Evolutionary conservation across 2,113 vertebrate species (phyloP).

Genomic region (Promerops cafer): DNA sequence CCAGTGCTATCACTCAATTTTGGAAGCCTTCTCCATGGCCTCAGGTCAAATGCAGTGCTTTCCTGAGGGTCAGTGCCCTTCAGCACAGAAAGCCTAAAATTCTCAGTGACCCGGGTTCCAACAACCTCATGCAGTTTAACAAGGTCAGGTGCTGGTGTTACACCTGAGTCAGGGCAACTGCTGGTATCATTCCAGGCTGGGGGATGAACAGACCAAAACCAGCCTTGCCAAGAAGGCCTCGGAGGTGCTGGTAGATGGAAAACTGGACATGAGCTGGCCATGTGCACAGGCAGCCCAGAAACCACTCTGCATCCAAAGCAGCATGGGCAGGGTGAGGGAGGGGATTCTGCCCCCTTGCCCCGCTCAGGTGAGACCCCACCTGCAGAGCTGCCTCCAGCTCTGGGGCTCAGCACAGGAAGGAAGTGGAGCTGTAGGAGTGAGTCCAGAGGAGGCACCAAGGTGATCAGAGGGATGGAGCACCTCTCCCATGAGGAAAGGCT

Average conservation of each 20-base stretch:
- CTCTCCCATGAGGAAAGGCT: not conserved
- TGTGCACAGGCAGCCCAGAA: not conserved
- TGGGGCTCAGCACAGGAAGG: not conserved
- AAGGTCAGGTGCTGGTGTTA: not conserved
- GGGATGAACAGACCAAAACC: not conserved
- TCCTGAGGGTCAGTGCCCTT: no score
- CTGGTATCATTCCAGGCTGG: not conserved
- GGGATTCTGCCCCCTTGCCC: not conserved
- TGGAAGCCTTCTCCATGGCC: no score
- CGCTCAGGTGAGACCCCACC: not conserved
- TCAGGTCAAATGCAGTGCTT: no score
- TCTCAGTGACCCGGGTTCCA: no score
- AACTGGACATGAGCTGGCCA: not conserved
- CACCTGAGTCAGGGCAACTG: not conserved
- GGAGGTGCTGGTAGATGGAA: not conserved
- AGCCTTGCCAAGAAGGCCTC: not conserved
- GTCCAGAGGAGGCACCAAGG: not conserved
- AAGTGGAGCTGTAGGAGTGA: fast-evolving
- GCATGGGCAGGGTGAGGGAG: not conserved
- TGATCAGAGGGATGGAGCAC: not conserved
- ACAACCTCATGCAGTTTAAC: not conserved
- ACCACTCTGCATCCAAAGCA: not conserved
- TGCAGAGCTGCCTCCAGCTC: not conserved
- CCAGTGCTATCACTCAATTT: no score
- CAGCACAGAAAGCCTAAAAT: no score